Base-by-base conservation (phyloP, 2,113 vertebrate genomes). In the Cichladusa arquata region DNA sequence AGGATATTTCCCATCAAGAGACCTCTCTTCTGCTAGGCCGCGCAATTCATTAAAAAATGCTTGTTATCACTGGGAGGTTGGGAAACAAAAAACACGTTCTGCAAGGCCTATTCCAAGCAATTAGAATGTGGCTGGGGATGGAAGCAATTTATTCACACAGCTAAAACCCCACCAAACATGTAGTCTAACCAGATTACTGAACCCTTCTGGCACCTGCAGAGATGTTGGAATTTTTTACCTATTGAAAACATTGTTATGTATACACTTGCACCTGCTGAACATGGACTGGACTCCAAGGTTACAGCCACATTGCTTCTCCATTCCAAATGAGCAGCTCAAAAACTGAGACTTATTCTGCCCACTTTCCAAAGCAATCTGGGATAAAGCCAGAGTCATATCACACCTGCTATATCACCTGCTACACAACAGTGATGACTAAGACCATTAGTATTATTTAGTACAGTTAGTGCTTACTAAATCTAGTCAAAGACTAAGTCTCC, bases 1-100 rank as follows among this genome's bases (percentile, higher is more conserved):
- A 94, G 85, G 81, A 88, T 94, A 76, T 94, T 89, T 90, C 33
- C 77, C 34, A 78, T 54, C 92, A 72, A 89, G 91, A 96, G 94
- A 96, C 86, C 56, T 81, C 76, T 80, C 70, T 85, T 82, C 61
- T 0, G 2, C 85, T 82, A 87, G 62, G 65, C 62, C 9, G 51
- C 0, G 5, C 77, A 96, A 96, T 95, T 93, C 81, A 89, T 95
- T 95, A 94, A 71, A 91, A 90, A 81, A 47, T 58, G 26, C 50
- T 82, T 65, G 86, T 77, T 91, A 77, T 71, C 36, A 26, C 40
- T 85, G 79, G 73, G 92, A 92, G 67, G 54, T 0, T 57, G 73
- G 56, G 79, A 89, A 87, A 84, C 65, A 86, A 89, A 91, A 72
- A 69, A 2, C 58, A 47, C 82, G 26, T 60, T 89, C 50, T 80